phyloP scores from a whole-genome alignment of 2,888 invertebrate species.

The Tinea pellionella region DNA sequence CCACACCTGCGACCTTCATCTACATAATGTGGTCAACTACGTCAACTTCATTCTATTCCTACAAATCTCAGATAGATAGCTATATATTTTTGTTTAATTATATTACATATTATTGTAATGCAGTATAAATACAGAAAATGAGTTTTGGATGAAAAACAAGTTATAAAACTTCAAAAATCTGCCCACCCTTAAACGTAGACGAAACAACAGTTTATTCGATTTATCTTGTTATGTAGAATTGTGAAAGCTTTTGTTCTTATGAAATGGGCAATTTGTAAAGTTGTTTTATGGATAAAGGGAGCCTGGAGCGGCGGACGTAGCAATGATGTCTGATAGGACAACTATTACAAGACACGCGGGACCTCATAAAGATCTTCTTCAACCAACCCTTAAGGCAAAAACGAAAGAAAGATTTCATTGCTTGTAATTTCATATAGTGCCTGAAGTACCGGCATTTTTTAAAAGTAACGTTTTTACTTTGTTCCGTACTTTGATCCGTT shows the following conservation, averaged over 20 bases:
- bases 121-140: no score
- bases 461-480: no score
- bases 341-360: neutral
- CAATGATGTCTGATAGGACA: conserved; percentile 7
- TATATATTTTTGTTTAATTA: neutral
- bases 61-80: neutral
- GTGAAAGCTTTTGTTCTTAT: neutral
- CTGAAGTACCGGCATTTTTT: neutral
- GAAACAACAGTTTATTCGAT: neutral
- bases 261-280: conserved; percentile 4
- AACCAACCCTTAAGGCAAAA: neutral
- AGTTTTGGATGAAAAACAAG: no score
- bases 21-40: conserved; percentile 65
- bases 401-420: neutral
- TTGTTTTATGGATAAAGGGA: conserved; percentile 2
- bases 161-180: neutral
- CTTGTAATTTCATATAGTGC: neutral
- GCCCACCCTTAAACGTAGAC: neutral
- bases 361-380: conserved; percentile 1
- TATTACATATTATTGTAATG: no score
- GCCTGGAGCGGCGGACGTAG: neutral
- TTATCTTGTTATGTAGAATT: neutral
- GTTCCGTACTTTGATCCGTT: no score
- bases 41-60: conserved; percentile 30
- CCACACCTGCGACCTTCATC: conserved; percentile 59